Conservation (phyloP, 30 jellyfish, hydroid and myxozoan genomes). For the Hydractinia symbiolongicarpus region DNA sequence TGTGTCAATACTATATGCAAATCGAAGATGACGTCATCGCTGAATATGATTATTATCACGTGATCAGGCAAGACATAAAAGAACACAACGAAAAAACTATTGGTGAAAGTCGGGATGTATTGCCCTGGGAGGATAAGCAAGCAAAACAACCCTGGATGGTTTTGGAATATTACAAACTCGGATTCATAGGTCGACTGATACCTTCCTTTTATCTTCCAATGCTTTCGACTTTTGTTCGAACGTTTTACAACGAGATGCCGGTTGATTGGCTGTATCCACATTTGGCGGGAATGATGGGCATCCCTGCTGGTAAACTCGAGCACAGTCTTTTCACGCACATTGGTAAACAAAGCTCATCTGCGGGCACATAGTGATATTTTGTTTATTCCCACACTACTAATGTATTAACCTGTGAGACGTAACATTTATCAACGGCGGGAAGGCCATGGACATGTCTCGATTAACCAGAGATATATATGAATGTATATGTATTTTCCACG, state of each 20-base stretch:
- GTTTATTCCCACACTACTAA: too few species aligned
- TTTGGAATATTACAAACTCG: conserved; percentile 40
- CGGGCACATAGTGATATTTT: conserved; percentile 6
- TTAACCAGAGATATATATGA: too few species aligned
- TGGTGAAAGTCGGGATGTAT: neutral
- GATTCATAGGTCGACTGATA: conserved; percentile 57
- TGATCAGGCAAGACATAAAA: conserved; percentile 22
- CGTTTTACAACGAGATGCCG: conserved; percentile 53
- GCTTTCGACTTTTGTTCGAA: conserved; percentile 32
- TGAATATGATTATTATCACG: conserved; percentile 37
- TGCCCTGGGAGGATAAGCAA: neutral
- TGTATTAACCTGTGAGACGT: too few species aligned
- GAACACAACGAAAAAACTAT: neutral
- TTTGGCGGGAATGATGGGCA: neutral
- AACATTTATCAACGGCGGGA: too few species aligned
- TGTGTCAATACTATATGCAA: conserved; percentile 49
- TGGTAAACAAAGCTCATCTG: conserved; percentile 49
- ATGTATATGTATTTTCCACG: too few species aligned
- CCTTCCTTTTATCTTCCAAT: conserved; percentile 20
- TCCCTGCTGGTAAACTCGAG: neutral
- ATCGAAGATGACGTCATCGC: conserved; percentile 56
- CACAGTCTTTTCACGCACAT: conserved; percentile 46
- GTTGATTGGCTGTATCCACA: conserved; percentile 35
- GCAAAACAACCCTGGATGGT: conserved; percentile 26
- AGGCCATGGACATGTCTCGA: too few species aligned